Evolutionary conservation across 2,888 invertebrate genomes (phyloP).

Genomic region (Hypena proboscidalis): DNA sequence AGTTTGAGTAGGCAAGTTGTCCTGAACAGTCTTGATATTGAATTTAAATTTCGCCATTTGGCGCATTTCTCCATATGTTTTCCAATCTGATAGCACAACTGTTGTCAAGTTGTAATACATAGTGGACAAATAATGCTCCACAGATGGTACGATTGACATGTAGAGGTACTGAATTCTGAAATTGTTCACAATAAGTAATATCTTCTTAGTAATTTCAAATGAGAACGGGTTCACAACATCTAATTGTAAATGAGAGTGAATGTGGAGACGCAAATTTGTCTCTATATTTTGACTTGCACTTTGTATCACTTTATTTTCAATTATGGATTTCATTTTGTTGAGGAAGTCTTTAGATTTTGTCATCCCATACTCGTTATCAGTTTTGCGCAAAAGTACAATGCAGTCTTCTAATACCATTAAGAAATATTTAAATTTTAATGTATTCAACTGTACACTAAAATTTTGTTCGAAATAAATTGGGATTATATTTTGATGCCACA

Average conservation of each 20-base stretch:
- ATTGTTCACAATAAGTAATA: constrained; percentile 85
- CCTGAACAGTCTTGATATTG: constrained; percentile 92
- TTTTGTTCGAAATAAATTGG: constrained; percentile 91
- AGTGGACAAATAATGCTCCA: constrained; percentile 96
- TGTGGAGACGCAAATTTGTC: constrained; percentile 95
- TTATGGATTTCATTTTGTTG: constrained; percentile 64
- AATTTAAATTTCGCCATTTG: constrained; percentile 95
- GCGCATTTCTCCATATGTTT: constrained; percentile 98
- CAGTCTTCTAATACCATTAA: constrained; percentile 78
- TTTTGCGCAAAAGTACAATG: constrained; percentile 62
- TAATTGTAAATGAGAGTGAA: constrained; percentile 95
- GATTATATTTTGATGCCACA: constrained; percentile 92
- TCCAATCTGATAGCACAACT: constrained; percentile 98
- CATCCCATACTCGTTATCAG: constrained; percentile 60
- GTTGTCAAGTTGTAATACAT: constrained; percentile 99
- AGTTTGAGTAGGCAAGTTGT: constrained; percentile 97
- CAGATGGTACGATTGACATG: constrained; percentile 87
- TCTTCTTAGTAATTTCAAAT: constrained; percentile 87
- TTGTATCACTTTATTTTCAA: constrained; percentile 86
- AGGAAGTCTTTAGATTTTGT: constrained; percentile 66
- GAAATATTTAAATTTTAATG: constrained; percentile 84
- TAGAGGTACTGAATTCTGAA: constrained; percentile 83
- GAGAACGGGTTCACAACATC: constrained; percentile 90
- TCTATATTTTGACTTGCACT: constrained; percentile 95
- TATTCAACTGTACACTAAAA: constrained; percentile 87